Evolutionary conservation across 2,113 vertebrate species (phyloP).

Genomic region (Serilophus lunatus): DNA sequence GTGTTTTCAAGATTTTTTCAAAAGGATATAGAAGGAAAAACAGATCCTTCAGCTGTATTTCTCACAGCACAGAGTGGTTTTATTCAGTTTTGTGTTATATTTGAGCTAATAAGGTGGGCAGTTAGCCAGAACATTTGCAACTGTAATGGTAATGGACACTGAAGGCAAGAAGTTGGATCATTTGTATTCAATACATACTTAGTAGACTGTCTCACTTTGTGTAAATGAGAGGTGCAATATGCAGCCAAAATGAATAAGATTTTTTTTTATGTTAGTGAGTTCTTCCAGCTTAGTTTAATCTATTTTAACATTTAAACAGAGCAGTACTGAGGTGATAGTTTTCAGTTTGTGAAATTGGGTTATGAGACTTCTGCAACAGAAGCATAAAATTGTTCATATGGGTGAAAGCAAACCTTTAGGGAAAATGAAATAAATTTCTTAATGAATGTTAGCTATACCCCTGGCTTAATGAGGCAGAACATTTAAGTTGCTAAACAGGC

Average conservation of each 20-base stretch:
- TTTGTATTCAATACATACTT: background rate
- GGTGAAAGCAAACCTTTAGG: background rate
- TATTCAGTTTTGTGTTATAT: background rate
- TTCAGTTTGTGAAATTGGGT: background rate
- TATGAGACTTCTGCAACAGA: background rate
- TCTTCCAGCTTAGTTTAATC: background rate
- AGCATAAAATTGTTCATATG: background rate
- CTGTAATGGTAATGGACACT: background rate
- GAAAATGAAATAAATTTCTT: background rate
- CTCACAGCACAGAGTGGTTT: background rate
- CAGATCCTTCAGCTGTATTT: background rate
- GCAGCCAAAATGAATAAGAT: background rate
- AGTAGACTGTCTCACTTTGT: background rate
- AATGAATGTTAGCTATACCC: background rate
- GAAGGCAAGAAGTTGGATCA: background rate
- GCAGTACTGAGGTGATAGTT: background rate
- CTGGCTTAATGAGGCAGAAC: background rate
- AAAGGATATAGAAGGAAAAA: background rate
- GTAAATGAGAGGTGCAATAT: background rate
- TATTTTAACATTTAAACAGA: background rate
- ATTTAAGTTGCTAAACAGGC: background rate
- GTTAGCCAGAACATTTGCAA: background rate
- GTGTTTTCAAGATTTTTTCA: background rate
- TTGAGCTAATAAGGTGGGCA: background rate
- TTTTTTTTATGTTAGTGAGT: background rate